Conservation (phyloP, 2,888 invertebrate genomes). For the Palloptera scutellata region DNA sequence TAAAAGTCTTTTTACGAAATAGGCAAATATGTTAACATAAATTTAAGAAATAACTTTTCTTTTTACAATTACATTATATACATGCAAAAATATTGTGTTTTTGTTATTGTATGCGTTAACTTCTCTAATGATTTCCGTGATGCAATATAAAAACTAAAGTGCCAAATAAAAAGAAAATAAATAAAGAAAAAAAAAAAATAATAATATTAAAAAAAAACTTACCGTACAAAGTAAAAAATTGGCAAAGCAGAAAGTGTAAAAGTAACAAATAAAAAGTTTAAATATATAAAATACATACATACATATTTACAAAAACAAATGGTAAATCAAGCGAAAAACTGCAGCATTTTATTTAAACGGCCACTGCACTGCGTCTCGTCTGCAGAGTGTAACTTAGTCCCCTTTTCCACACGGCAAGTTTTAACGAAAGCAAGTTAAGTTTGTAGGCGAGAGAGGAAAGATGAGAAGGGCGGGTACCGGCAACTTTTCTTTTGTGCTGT, state of each 20-base stretch:
- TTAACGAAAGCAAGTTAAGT: too few species aligned
- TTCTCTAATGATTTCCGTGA: slow-evolving; percentile 1
- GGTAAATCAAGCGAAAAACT: neutral
- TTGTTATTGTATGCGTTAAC: slow-evolving; percentile 2
- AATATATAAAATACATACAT: neutral
- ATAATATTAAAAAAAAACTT: slow-evolving; percentile 23
- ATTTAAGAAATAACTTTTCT: too few species aligned
- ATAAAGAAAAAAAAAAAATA: slow-evolving; percentile 10
- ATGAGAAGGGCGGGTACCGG: too few species aligned
- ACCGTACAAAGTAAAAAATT: slow-evolving; percentile 21
- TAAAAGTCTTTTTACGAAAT: slow-evolving; percentile 15
- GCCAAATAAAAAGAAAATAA: neutral
- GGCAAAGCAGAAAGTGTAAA: slow-evolving; percentile 16
- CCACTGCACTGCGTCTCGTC: too few species aligned
- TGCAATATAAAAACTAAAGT: neutral
- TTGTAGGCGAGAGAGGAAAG: too few species aligned
- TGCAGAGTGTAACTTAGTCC: too few species aligned
- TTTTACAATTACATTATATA: slow-evolving; percentile 31
- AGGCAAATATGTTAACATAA: slow-evolving; percentile 20
- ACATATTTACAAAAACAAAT: neutral
- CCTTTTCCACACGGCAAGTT: too few species aligned
- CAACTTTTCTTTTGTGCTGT: too few species aligned
- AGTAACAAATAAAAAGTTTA: neutral
- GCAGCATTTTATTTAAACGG: too few species aligned
- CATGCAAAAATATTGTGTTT: slow-evolving; percentile 4